phyloP scores from a whole-genome alignment of 1,140 invertebrate species.

The Cataglyphis hispanica region DNA sequence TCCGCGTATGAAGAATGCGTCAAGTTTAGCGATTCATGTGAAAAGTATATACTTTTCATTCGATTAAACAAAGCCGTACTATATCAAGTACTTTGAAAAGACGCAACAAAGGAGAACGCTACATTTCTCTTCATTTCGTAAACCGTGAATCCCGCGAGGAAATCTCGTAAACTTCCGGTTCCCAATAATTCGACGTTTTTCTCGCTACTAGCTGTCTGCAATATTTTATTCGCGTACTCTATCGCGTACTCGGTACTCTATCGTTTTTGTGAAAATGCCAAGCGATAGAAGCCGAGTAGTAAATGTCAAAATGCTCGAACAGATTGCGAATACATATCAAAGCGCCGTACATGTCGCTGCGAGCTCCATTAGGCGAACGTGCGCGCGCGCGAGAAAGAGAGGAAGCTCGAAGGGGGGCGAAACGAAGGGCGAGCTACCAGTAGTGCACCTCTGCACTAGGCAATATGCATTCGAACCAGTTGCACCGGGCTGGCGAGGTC shows the following conservation, averaged over 20 bases:
- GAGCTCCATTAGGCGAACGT: constrained; percentile 75
- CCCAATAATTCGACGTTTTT: constrained; percentile 57
- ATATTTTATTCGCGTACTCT: constrained; percentile 57
- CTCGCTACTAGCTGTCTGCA: constrained; percentile 6
- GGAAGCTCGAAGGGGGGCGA: not conserved
- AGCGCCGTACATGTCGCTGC: constrained; percentile 69
- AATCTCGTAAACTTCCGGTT: constrained; percentile 58
- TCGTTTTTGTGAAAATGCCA: constrained; percentile 60
- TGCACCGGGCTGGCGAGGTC: constrained; percentile 83
- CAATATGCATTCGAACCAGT: constrained; percentile 84
- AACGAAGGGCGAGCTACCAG: constrained; percentile 73
- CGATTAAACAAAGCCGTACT: constrained; percentile 19
- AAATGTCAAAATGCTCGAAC: constrained; percentile 69
- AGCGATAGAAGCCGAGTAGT: constrained; percentile 31
- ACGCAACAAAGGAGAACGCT: not conserved
- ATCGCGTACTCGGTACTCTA: too few species aligned
- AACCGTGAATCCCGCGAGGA: constrained; percentile 24
- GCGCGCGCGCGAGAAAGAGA: constrained; percentile 5
- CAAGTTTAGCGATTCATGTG: constrained; percentile 5
- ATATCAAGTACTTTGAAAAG: not conserved
- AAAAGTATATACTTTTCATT: not conserved
- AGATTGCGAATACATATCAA: constrained; percentile 34
- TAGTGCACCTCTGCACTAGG: constrained; percentile 82
- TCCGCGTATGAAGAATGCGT: constrained; percentile 3
- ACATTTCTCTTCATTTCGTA: constrained; percentile 44